Evolutionary conservation across 1,140 invertebrate species (phyloP).

Genomic region (Charaxes varanes): DNA sequence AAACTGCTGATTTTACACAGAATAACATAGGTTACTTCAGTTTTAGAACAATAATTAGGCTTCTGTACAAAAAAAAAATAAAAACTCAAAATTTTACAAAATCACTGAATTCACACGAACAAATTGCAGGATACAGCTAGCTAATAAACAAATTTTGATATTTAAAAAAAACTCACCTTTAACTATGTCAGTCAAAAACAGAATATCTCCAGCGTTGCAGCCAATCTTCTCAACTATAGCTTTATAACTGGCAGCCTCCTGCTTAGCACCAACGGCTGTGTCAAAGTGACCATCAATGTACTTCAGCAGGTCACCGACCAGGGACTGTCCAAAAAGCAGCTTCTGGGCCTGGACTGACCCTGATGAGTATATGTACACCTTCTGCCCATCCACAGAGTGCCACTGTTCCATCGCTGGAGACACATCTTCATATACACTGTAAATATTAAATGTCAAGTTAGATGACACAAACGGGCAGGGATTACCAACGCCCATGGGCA

Average conservation of each 20-base stretch:
- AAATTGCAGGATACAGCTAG: too few species aligned
- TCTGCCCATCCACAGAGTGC: constrained; percentile 75
- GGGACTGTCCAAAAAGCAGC: constrained; percentile 86
- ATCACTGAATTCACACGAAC: too few species aligned
- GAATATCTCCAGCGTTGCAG: constrained; percentile 77
- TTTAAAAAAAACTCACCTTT: constrained; percentile 76
- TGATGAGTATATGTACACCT: constrained; percentile 93
- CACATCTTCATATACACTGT: constrained; percentile 89
- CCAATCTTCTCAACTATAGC: constrained; percentile 83
- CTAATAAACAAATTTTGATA: too few species aligned
- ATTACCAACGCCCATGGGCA: too few species aligned
- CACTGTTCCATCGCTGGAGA: constrained; percentile 82
- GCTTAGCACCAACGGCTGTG: constrained; percentile 87
- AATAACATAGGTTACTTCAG: too few species aligned
- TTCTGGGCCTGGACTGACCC: constrained; percentile 94
- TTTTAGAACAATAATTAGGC: too few species aligned
- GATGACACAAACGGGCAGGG: background rate
- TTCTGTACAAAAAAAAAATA: constrained; percentile 2
- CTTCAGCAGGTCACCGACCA: constrained; percentile 83
- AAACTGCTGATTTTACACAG: too few species aligned
- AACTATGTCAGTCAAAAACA: constrained; percentile 90
- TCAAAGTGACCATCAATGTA: constrained; percentile 90
- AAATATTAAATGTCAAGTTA: background rate
- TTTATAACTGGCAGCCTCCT: constrained; percentile 81
- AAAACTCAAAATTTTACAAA: background rate